Evolutionary conservation across 2,113 vertebrate species (phyloP).

Genomic region (Embiotoca jacksoni): DNA sequence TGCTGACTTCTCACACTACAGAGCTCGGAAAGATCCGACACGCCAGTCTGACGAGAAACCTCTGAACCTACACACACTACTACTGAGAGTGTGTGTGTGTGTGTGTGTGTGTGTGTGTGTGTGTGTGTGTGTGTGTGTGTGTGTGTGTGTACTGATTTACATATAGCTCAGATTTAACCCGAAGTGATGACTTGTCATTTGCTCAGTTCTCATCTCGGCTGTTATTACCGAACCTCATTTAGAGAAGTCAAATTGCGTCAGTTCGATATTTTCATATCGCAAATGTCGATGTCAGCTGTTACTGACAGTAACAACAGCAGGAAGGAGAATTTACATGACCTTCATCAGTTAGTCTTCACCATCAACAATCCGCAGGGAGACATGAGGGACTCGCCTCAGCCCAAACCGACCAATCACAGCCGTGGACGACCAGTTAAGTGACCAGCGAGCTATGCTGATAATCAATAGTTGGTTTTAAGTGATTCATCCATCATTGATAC

Average conservation of each 20-base stretch:
- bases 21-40: slow-evolving; percentile 30
- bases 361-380: no score
- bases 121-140: background rate
- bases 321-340: no score
- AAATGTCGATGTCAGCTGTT: no score
- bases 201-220: no score
- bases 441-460: background rate
- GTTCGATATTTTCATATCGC: no score
- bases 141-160: background rate
- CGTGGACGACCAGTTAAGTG: background rate
- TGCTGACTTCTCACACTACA: slow-evolving; percentile 50
- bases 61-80: slow-evolving; percentile 8
- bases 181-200: background rate
- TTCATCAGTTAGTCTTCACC: no score
- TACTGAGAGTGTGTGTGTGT: background rate
- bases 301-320: no score
- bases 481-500: slow-evolving; percentile 6
- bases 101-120: background rate
- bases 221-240: no score
- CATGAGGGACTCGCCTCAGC: background rate
- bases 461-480: slow-evolving; percentile 1
- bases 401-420: slow-evolving; percentile 1
- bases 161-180: background rate
- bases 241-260: no score
- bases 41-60: slow-evolving; percentile 46